A percentile compares a stretch with the other conserved stretches of the same genome.
Evolutionary conservation across 2,113 vertebrate genomes (phyloP).

Genomic region (Mixornis gularis): DNA sequence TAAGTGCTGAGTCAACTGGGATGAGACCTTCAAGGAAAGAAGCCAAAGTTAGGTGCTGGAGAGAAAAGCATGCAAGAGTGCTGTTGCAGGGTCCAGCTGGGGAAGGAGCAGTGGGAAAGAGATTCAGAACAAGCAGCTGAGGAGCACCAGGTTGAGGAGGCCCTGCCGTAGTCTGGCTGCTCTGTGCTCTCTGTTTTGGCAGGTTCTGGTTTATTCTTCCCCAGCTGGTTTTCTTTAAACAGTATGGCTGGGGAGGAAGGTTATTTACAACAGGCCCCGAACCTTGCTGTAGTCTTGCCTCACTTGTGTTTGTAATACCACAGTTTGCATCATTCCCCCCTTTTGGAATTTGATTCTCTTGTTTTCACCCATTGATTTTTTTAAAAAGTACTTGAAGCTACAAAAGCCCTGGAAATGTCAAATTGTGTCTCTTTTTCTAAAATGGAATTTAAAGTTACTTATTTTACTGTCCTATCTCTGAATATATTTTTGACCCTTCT

Average conservation of each 20-base stretch:
- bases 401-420: not conserved
- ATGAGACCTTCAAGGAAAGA: not conserved
- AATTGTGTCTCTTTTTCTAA: not conserved
- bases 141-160: not conserved
- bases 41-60: not conserved
- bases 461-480: not conserved
- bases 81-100: fast-evolving
- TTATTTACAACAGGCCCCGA: not conserved
- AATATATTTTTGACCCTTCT: not conserved
- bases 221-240: not conserved
- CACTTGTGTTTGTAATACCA: not conserved
- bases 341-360: not conserved
- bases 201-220: not conserved
- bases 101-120: not conserved
- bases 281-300: not conserved
- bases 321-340: not conserved
- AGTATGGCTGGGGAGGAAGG: not conserved
- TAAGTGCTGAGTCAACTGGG: not conserved
- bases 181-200: not conserved
- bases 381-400: not conserved
- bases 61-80: not conserved
- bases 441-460: not conserved
- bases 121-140: not conserved
- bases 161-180: not conserved
- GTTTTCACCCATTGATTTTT: not conserved